A percentile compares a stretch with the other conserved stretches of the same genome.
Conservation (phyloP, 2,797 vertebrate genomes). For the Acropternis orthonyx region DNA sequence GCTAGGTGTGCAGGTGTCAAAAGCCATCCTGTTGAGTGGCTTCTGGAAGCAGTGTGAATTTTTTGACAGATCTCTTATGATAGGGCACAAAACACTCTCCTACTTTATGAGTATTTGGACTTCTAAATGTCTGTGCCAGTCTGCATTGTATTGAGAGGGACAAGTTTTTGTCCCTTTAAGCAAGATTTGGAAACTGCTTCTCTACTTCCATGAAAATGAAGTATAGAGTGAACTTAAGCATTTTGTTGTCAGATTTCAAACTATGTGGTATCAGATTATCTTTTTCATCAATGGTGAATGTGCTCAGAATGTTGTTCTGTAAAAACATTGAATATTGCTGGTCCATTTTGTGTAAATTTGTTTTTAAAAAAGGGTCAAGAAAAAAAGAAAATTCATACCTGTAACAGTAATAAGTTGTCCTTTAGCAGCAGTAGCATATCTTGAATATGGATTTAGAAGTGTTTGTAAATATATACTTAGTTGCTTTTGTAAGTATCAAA, state of each 20-base stretch:
- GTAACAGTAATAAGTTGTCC: not conserved
- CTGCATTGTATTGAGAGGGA: not conserved
- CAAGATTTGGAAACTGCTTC: not conserved
- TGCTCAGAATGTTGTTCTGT: not conserved
- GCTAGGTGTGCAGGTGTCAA: not conserved
- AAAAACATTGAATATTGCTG: not conserved
- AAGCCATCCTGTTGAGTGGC: not conserved
- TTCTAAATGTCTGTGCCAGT: not conserved
- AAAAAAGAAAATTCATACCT: not conserved
- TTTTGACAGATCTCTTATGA: not conserved
- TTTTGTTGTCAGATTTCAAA: not conserved
- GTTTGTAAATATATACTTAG: not conserved
- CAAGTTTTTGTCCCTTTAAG: not conserved
- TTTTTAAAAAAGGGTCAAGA: not conserved
- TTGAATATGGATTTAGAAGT: not conserved
- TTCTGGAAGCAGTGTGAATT: not conserved
- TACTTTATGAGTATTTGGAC: not conserved
- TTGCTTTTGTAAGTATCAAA: not conserved
- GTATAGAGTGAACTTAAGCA: not conserved
- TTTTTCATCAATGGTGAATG: fast-evolving
- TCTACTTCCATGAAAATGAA: not conserved
- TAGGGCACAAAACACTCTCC: not conserved
- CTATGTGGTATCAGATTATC: not conserved
- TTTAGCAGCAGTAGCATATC: not conserved
- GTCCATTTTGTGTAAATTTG: not conserved